A percentile compares a stretch with the other conserved stretches of the same genome.
These are phyloP conservation scores for Ficedula albicollis DNA, from an alignment of 2,797 vertebrate genomes.

Conservation along the genomic window DNA sequence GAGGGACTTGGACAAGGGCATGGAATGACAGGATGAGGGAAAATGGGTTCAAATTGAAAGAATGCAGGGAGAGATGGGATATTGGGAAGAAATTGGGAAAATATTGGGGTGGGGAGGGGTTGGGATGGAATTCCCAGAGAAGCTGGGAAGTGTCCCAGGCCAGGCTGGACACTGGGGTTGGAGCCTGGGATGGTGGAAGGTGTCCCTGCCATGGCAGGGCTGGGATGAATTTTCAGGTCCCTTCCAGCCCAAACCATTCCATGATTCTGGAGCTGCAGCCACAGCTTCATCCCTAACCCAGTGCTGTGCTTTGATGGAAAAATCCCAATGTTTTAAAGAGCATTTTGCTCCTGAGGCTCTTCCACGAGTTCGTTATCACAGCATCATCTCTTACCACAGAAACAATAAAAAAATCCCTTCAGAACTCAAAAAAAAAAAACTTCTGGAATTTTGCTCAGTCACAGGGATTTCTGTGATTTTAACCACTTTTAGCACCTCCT, in stretches of 20 bases:
- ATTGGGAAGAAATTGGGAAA: neutral
- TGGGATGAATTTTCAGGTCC: neutral
- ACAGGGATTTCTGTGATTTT: neutral
- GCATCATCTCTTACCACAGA: neutral
- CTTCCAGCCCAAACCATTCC: neutral
- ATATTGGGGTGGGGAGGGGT: neutral
- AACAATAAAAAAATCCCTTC: neutral
- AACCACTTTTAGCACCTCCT: neutral
- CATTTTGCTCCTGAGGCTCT: neutral
- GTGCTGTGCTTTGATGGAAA: neutral
- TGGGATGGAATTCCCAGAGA: neutral
- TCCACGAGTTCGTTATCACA: neutral
- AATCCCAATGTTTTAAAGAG: neutral
- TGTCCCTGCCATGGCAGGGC: neutral
- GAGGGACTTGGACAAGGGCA: neutral
- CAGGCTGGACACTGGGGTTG: neutral
- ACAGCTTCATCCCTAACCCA: fast-evolving
- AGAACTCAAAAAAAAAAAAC: neutral
- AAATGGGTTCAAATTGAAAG: neutral
- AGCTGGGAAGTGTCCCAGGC: neutral
- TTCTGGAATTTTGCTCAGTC: neutral
- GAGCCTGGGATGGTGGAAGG: fast-evolving
- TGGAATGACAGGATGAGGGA: neutral
- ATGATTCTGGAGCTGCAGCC: neutral
- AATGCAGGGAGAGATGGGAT: neutral